Base-by-base conservation (phyloP, 2,797 vertebrate species). In the Otolemur crassicaudatus region DNA sequence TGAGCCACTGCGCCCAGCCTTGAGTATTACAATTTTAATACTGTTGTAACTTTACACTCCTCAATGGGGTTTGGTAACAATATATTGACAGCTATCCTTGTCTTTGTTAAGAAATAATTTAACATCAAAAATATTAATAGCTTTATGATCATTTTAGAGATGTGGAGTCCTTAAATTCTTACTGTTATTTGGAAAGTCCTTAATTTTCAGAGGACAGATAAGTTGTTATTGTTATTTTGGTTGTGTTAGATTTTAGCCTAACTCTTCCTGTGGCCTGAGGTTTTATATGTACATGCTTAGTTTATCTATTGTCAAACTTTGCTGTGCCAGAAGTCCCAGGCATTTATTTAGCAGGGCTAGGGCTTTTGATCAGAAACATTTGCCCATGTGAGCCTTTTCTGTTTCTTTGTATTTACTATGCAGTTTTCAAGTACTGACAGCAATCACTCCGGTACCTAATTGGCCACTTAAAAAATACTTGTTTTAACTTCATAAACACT, bases 401-500 rank as follows among this genome's bases (percentile, higher is more conserved):
- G 11, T 75, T 53, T 87, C 14, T 67, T 90, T 76, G 9, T 86
- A 31, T 88, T 95, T 94, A 70, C 40, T 84, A 9, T 82, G 56
- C 29, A 75, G 27, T 88, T 91, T 97, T 95, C 17, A 90, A 82
- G 65, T 82, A 46, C 27, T 85, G 43, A 89, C 73, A 84, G n/a
- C 87, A 79, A 61, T 75, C 94, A 70, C 3, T 83, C 5, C 43
- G 58, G 23, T n/a, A 80, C 8, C 43, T 77, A 87, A 87, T 93
- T 97, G 91, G 53, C 75, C 81, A 37, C 49, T 79, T 91, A 94
- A 56, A 83, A 93, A 27, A 29, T 43, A 76, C 22, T 82, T 90
- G 40, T 87, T 88, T 96, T 81, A 82, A 94, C 88, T 91, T 80
- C 29, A 84, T 91, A 88, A 79, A 85, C 83, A 16, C 13, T 93